phyloP scores from a whole-genome alignment of 1,140 invertebrate genomes.

The Neodiprion lecontei region DNA sequence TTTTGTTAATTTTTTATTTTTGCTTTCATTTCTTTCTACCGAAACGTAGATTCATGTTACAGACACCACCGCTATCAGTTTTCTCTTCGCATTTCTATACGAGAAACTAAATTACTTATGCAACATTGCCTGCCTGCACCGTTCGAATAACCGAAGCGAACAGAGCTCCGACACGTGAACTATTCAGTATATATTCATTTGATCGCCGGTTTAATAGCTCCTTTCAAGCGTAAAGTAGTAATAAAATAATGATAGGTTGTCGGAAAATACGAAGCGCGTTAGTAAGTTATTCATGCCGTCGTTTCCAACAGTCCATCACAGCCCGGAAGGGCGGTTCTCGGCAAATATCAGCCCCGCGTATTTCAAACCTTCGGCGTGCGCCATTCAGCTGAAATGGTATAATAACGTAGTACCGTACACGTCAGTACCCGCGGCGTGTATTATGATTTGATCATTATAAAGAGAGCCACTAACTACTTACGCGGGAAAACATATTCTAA shows the following conservation, averaged over 20 bases:
- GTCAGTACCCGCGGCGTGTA: background rate
- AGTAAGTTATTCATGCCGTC: slow-evolving; percentile 5
- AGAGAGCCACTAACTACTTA: too few species aligned
- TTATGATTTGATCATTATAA: too few species aligned
- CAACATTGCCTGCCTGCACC: background rate
- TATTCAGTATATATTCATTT: background rate
- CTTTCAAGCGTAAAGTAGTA: background rate
- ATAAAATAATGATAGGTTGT: slow-evolving; percentile 2
- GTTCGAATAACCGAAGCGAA: background rate
- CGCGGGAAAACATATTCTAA: too few species aligned
- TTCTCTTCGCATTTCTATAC: too few species aligned
- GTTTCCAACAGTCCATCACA: background rate
- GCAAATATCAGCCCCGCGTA: background rate
- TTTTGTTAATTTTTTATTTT: too few species aligned
- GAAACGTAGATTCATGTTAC: background rate
- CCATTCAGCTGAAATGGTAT: background rate
- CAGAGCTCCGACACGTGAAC: background rate
- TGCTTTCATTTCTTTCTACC: background rate
- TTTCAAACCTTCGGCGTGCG: background rate
- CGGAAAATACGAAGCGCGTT: background rate
- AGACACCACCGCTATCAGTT: too few species aligned
- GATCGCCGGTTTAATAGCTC: background rate
- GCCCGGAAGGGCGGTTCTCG: background rate
- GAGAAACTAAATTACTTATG: too few species aligned
- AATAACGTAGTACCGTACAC: background rate